Conservation (phyloP, 2,888 invertebrate species). For the Perizoma flavofasciatum region DNA sequence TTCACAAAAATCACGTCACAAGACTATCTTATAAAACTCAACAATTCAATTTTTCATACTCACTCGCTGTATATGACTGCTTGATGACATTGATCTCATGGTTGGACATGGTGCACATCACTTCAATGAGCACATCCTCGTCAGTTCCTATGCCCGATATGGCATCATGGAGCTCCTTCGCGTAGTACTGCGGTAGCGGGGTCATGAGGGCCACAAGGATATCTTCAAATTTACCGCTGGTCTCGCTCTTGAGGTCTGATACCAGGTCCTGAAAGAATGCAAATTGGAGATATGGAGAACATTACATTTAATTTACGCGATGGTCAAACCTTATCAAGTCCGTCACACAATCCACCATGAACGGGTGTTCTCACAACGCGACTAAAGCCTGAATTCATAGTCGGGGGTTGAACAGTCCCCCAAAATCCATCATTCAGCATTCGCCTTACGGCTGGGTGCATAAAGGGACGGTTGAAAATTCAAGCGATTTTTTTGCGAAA, state of each 20-base stretch:
- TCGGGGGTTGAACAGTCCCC: too few relatives aligned
- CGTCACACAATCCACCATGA: too few relatives aligned
- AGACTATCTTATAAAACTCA: not conserved
- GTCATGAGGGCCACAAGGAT: conserved; percentile 93
- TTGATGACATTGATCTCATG: conserved; percentile 91
- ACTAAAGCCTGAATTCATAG: too few relatives aligned
- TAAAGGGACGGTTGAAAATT: too few relatives aligned
- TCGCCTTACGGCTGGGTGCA: too few relatives aligned
- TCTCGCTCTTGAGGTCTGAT: conserved; percentile 93
- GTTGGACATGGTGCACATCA: conserved; percentile 94
- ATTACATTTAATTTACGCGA: not conserved
- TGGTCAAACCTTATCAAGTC: too few relatives aligned
- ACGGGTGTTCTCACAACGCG: too few relatives aligned
- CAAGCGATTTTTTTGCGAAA: too few relatives aligned
- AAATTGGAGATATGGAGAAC: not conserved
- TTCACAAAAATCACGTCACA: not conserved
- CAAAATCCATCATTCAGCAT: too few relatives aligned
- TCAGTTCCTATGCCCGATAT: conserved; percentile 93
- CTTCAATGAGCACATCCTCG: conserved; percentile 93
- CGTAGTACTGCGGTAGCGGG: conserved; percentile 92
- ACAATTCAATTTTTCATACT: conserved; percentile 59
- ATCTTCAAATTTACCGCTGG: conserved; percentile 94
- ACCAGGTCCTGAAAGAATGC: conserved; percentile 86
- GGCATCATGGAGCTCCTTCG: conserved; percentile 92
- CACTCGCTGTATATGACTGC: conserved; percentile 89